A percentile compares a stretch with the other conserved stretches of the same genome.
Conservation (phyloP, 2,888 invertebrate genomes). For the Papilio elwesi region DNA sequence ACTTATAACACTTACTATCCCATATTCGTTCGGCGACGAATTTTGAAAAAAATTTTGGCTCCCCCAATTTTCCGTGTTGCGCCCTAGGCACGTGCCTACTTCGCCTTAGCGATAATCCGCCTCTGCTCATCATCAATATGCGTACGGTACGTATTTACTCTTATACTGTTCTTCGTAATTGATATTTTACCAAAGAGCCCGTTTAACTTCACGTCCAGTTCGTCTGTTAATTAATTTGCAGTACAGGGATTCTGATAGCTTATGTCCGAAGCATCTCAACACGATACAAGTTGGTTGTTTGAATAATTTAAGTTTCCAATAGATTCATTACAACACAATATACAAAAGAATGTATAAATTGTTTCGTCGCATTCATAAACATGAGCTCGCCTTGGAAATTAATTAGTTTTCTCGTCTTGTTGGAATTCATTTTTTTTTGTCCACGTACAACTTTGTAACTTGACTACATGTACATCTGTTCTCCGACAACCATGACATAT, state of each 20-base stretch:
- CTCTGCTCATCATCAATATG: no score
- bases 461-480: neutral
- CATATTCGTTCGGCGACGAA: no score
- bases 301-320: conserved; percentile 1
- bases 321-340: neutral
- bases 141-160: no score
- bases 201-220: no score
- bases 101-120: no score
- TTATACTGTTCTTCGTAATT: no score
- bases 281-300: neutral
- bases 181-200: no score
- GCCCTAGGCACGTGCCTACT: no score
- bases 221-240: neutral
- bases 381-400: conserved; percentile 18
- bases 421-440: conserved; percentile 10
- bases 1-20: no score
- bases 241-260: neutral
- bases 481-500: neutral
- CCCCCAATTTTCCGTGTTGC: no score
- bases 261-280: neutral
- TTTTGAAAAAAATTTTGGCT: no score
- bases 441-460: neutral
- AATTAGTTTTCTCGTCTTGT: conserved; percentile 12
- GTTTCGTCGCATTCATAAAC: neutral
- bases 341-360: conserved; percentile 15